Evolutionary conservation across 2,797 vertebrate species (phyloP).

Genomic region (Acanthiza pusilla): DNA sequence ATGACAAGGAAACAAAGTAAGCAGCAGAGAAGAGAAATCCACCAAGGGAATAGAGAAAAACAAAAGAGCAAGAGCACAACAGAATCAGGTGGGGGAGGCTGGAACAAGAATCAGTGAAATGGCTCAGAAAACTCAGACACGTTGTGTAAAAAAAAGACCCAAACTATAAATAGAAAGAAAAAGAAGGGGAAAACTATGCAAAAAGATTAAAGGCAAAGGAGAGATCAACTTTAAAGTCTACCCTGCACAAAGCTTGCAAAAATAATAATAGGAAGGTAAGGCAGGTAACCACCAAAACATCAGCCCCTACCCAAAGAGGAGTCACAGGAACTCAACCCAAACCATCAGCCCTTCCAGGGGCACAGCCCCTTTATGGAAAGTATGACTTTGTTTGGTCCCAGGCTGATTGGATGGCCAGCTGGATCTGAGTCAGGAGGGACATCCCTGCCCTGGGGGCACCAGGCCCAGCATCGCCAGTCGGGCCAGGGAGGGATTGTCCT

Average conservation of each 20-base stretch:
- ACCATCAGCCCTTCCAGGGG: background rate
- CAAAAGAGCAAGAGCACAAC: background rate
- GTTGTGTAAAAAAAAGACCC: background rate
- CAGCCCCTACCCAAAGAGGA: background rate
- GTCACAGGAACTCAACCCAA: background rate
- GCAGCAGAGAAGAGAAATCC: background rate
- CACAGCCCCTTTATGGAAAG: background rate
- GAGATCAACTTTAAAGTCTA: background rate
- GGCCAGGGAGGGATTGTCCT: background rate
- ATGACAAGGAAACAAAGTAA: background rate
- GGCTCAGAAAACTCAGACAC: background rate
- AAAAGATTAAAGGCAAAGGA: background rate
- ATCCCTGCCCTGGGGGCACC: background rate
- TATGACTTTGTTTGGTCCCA: background rate
- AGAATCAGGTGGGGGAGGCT: background rate
- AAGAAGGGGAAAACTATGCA: background rate
- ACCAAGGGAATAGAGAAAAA: background rate
- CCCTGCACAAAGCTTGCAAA: background rate
- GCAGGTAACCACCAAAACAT: background rate
- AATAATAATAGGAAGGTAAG: background rate
- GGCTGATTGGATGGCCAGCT: background rate
- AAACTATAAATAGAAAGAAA: background rate
- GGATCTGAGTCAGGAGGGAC: background rate
- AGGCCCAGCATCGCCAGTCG: fast-evolving
- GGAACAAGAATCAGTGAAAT: background rate